Conservation (phyloP, 2,797 vertebrate species). For the Onychomys leucogaster region DNA sequence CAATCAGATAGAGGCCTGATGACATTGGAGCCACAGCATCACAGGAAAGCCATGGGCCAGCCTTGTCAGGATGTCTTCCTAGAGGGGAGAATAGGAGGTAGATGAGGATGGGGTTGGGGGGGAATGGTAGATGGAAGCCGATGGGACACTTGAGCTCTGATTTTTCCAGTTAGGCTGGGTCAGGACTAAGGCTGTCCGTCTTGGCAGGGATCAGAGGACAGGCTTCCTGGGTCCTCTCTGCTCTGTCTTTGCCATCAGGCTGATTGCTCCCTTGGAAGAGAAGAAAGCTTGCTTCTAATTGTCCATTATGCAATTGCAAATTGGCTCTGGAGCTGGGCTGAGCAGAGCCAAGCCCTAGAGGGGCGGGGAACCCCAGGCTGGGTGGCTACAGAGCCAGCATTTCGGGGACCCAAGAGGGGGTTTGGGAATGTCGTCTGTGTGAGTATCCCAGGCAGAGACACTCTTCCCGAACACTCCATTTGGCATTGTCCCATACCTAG, state of each 20-base stretch:
- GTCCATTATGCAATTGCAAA: slow-evolving; percentile 68
- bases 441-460: neutral
- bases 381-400: neutral
- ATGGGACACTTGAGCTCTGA: neutral
- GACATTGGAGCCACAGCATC: neutral
- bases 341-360: slow-evolving; percentile 54
- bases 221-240: neutral
- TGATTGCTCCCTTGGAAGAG: slow-evolving; percentile 8
- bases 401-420: neutral
- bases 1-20: neutral
- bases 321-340: slow-evolving; percentile 48
- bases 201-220: neutral
- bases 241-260: neutral
- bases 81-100: neutral
- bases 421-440: slow-evolving; percentile 3
- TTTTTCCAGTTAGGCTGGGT: neutral
- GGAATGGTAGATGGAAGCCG: neutral
- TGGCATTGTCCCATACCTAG: neutral
- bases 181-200: neutral
- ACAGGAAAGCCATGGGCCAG: neutral
- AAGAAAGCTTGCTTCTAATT: slow-evolving; percentile 63
- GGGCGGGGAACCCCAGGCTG: neutral
- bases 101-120: neutral
- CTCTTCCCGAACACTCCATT: neutral
- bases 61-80: neutral